phyloP scores from a whole-genome alignment of 2,113 vertebrate genomes.

The Stigmatopora nigra region DNA sequence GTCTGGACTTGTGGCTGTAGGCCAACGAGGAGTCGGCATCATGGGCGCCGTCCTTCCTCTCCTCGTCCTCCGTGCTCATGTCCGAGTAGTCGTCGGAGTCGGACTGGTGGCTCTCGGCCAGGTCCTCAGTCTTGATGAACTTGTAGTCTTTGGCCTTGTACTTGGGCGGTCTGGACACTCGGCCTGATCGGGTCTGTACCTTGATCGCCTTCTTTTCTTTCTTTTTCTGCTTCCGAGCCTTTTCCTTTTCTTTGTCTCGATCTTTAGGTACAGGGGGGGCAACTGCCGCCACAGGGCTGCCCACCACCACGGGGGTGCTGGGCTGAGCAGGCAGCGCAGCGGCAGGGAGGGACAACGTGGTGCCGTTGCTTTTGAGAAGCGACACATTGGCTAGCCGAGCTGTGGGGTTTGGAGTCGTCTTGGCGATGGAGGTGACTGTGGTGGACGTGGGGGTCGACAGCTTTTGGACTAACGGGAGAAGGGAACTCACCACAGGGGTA shows the following conservation, averaged over 20 bases:
- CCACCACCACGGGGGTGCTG: neutral
- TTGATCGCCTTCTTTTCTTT: slow-evolving; percentile 76
- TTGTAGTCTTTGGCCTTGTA: slow-evolving; percentile 95
- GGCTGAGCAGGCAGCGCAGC: rapidly evolving
- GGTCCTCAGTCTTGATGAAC: slow-evolving; percentile 91
- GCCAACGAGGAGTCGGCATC: slow-evolving; percentile 23
- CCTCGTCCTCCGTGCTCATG: slow-evolving; percentile 85
- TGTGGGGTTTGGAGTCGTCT: neutral
- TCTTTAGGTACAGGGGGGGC: slow-evolving; percentile 1
- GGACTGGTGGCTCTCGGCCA: slow-evolving; percentile 83
- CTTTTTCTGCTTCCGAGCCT: slow-evolving; percentile 59
- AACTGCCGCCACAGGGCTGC: neutral
- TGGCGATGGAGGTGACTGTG: slow-evolving; percentile 8
- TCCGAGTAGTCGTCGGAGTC: slow-evolving; percentile 97
- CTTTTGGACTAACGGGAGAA: slow-evolving; percentile 66
- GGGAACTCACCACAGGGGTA: slow-evolving; percentile 56
- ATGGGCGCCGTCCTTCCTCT: slow-evolving; percentile 14
- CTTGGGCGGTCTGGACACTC: slow-evolving; percentile 89
- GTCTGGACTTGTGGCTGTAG: slow-evolving; percentile 75
- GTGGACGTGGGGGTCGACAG: slow-evolving; percentile 15
- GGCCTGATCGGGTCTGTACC: slow-evolving; percentile 87
- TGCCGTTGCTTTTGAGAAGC: slow-evolving; percentile 22
- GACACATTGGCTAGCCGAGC: slow-evolving; percentile 24
- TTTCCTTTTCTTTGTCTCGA: slow-evolving; percentile 58
- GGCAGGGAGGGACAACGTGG: rapidly evolving